phyloP scores from a whole-genome alignment of 2,113 vertebrate species.

The Spermophilus dauricus region DNA sequence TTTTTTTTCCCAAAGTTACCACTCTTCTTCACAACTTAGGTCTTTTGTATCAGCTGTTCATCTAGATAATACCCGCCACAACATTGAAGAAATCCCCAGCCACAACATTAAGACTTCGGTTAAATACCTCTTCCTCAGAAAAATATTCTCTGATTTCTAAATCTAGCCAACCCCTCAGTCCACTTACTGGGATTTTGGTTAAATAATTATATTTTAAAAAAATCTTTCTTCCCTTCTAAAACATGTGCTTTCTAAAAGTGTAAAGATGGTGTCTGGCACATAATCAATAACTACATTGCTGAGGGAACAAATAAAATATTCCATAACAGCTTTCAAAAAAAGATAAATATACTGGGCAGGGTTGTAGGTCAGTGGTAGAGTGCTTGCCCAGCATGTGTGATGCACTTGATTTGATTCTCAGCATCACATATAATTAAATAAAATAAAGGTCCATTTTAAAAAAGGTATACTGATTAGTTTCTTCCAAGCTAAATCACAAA shows the following conservation, averaged over 20 bases:
- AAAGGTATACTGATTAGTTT: neutral
- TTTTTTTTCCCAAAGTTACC: neutral
- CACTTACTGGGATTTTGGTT: neutral
- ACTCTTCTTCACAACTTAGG: neutral
- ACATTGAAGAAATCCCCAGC: too few species aligned
- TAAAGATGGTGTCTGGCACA: neutral
- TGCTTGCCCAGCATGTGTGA: too few species aligned
- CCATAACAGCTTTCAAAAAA: neutral
- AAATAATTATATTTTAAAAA: slow-evolving; percentile 28
- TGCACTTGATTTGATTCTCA: too few species aligned
- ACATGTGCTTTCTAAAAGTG: neutral
- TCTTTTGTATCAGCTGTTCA: neutral
- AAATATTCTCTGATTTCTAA: neutral
- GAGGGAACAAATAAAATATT: slow-evolving; percentile 3
- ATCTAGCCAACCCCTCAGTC: neutral
- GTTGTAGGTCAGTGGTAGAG: neutral
- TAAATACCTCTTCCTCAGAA: slow-evolving; percentile 18
- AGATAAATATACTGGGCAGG: neutral
- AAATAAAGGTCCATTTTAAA: too few species aligned
- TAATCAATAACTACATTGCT: slow-evolving; percentile 17
- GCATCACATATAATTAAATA: too few species aligned
- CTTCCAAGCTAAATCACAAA: neutral
- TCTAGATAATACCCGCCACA: neutral
- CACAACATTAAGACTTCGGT: neutral
- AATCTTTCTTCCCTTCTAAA: slow-evolving; percentile 49